phyloP scores from a whole-genome alignment of 2,113 vertebrate genomes.

The Motacilla alba region DNA sequence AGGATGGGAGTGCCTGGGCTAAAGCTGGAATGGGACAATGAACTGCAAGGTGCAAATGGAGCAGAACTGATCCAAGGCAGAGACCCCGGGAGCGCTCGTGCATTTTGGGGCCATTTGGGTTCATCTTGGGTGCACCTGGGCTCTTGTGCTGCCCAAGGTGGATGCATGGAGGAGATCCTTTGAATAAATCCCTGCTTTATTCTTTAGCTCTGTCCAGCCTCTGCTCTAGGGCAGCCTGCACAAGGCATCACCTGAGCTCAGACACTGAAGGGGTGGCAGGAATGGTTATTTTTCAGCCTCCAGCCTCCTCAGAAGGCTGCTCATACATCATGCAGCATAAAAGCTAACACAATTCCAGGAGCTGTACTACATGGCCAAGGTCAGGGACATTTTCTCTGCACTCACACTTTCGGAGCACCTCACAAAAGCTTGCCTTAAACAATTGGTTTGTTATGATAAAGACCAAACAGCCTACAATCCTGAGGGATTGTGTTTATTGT shows the following conservation, averaged over 20 bases:
- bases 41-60: too few species aligned
- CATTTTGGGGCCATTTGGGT: too few species aligned
- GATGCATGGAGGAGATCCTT: too few species aligned
- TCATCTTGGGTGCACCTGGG: too few species aligned
- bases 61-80: too few species aligned
- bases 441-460: conserved; percentile 40
- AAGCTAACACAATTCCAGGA: conserved; percentile 44
- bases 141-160: too few species aligned
- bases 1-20: too few species aligned
- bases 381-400: conserved; percentile 4
- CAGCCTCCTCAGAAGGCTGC: background rate
- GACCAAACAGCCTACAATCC: background rate
- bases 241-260: background rate
- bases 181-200: too few species aligned
- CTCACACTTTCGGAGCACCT: conserved; percentile 27
- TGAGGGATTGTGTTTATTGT: background rate
- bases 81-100: too few species aligned
- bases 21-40: too few species aligned
- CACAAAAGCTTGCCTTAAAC: conserved; percentile 50
- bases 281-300: background rate
- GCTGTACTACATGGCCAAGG: conserved; percentile 43
- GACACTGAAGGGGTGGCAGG: background rate
- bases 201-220: background rate
- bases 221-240: background rate
- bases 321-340: conserved; percentile 31